phyloP scores from a whole-genome alignment of 1,140 invertebrate species.

The Apis dorsata region DNA sequence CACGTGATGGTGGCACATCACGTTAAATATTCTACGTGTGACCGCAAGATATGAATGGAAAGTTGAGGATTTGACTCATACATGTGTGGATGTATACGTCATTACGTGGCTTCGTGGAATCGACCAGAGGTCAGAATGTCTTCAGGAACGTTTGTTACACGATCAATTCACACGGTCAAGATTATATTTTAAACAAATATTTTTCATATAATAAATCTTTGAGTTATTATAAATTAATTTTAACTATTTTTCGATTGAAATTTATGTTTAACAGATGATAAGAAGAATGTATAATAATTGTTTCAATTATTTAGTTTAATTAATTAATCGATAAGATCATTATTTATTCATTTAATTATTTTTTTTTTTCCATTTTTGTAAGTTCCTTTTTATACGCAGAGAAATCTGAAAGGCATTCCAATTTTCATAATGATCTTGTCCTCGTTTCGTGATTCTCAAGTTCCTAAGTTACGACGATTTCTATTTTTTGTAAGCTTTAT shows the following conservation, averaged over 20 bases:
- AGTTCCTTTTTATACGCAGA: too few relatives aligned
- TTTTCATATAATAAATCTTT: background rate
- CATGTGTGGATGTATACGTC: background rate
- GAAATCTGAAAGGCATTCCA: too few relatives aligned
- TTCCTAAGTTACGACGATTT: too few relatives aligned
- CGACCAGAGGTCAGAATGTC: constrained; percentile 23
- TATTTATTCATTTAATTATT: background rate
- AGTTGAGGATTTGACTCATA: constrained; percentile 40
- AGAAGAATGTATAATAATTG: too few relatives aligned
- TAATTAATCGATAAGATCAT: too few relatives aligned
- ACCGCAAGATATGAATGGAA: constrained; percentile 64
- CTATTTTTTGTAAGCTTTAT: too few relatives aligned
- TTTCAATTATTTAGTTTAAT: too few relatives aligned
- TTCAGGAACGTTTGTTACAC: background rate
- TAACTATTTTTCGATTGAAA: too few relatives aligned
- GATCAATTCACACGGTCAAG: background rate
- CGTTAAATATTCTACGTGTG: background rate
- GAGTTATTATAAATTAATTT: background rate
- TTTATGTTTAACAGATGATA: too few relatives aligned
- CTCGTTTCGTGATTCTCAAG: too few relatives aligned
- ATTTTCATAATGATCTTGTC: too few relatives aligned
- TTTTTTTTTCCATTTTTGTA: background rate
- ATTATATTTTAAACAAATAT: too few relatives aligned
- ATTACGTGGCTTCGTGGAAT: constrained; percentile 29
- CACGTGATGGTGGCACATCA: background rate